Percentiles rank a stretch among this genome's conserved stretches.
These are phyloP conservation scores for Nothura maculosa DNA, from an alignment of 2,797 vertebrate genomes.

Conservation along the genomic window DNA sequence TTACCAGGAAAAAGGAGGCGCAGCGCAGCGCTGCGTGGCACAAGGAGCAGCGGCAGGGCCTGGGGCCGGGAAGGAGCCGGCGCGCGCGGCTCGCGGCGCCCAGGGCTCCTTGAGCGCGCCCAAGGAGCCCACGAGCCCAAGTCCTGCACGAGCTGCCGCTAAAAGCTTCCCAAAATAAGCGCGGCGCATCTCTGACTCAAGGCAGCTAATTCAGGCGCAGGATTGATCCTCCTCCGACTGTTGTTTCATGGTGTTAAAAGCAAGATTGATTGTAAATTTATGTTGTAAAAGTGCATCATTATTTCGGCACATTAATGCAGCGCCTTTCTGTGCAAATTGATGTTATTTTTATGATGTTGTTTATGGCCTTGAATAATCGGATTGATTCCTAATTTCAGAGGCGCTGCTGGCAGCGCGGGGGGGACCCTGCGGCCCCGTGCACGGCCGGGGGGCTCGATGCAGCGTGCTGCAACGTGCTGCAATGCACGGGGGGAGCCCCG, in stretches of 20 bases:
- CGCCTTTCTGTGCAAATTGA: conserved; percentile 77
- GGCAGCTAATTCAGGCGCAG: conserved; percentile 49
- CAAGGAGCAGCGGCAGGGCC: neutral
- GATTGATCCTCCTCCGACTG: conserved; percentile 65
- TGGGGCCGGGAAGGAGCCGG: neutral
- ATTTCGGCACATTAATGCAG: conserved; percentile 75
- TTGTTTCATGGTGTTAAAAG: conserved; percentile 60
- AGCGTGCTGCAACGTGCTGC: too few species aligned
- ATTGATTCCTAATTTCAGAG: conserved; percentile 80
- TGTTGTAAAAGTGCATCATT: conserved; percentile 73
- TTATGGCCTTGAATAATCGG: conserved; percentile 81
- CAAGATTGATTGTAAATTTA: conserved; percentile 78
- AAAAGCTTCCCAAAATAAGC: conserved; percentile 70
- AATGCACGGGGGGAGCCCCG: too few species aligned
- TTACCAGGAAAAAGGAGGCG: conserved; percentile 64
- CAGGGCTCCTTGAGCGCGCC: neutral
- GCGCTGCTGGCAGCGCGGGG: conserved; percentile 25
- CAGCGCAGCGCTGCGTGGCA: neutral
- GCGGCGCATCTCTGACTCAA: conserved; percentile 59
- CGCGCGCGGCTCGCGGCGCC: too few species aligned
- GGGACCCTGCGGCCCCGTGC: neutral
- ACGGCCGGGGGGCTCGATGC: too few species aligned
- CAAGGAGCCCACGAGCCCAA: neutral
- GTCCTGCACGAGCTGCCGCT: conserved; percentile 19
- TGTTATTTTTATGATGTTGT: conserved; percentile 82